Percentiles rank a stretch among this genome's conserved stretches.
Conservation (phyloP, 2,797 vertebrate genomes). For the Vireo griseus region DNA sequence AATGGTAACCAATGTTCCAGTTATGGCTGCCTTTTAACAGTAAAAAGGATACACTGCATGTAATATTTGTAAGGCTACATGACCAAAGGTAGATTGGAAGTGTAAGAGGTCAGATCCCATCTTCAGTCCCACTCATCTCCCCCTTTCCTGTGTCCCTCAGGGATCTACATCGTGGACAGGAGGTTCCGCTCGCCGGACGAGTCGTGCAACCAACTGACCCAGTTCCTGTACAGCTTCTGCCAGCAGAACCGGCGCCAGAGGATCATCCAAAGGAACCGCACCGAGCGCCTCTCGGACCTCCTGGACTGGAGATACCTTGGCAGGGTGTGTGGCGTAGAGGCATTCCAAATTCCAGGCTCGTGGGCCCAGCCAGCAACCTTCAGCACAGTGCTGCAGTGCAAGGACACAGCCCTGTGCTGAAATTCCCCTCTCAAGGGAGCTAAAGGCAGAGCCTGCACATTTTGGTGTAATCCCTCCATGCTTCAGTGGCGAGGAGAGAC, state of each 20-base stretch:
- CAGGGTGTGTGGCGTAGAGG: slow-evolving; percentile 75
- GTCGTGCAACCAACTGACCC: slow-evolving; percentile 94
- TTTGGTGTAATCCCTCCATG: not conserved
- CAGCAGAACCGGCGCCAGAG: slow-evolving; percentile 93
- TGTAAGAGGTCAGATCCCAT: not conserved
- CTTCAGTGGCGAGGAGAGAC: not conserved
- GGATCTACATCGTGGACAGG: slow-evolving; percentile 95
- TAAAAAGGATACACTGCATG: not conserved
- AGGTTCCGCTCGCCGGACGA: slow-evolving; percentile 89
- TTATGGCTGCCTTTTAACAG: not conserved
- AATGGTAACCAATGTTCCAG: not conserved
- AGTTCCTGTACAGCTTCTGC: slow-evolving; percentile 92
- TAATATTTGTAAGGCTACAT: not conserved
- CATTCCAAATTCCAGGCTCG: not conserved
- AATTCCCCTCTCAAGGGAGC: not conserved
- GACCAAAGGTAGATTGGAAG: not conserved
- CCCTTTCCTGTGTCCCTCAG: slow-evolving; percentile 62
- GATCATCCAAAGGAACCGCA: slow-evolving; percentile 93
- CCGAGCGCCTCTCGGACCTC: slow-evolving; percentile 91
- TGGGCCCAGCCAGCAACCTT: not conserved
- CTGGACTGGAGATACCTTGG: slow-evolving; percentile 95
- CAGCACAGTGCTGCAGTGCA: not conserved
- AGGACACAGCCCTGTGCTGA: not conserved
- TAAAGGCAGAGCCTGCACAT: not conserved
- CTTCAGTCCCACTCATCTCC: not conserved